phyloP scores from a whole-genome alignment of 2,797 vertebrate species.

The Sphaeramia orbicularis region DNA sequence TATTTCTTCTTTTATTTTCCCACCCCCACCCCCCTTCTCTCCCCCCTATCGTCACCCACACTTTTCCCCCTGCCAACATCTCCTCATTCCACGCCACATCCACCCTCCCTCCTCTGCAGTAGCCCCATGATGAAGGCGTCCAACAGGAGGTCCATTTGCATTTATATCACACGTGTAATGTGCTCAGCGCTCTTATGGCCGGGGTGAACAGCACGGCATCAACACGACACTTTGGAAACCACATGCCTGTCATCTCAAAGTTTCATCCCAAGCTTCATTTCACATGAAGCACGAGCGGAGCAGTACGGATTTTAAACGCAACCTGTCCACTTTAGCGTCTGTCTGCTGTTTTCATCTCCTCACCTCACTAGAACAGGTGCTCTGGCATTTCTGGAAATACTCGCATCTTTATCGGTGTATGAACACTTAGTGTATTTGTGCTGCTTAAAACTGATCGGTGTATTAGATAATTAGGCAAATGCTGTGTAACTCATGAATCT shows the following conservation, averaged over 20 bases:
- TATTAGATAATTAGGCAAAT: conserved; percentile 5
- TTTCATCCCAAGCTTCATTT: conserved; percentile 73
- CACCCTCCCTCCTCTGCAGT: conserved; percentile 4
- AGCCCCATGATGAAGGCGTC: conserved; percentile 40
- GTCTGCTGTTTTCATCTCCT: conserved; percentile 30
- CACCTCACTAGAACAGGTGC: background rate
- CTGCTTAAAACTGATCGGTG: background rate
- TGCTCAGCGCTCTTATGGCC: conserved; percentile 49
- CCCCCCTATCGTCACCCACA: conserved; percentile 56
- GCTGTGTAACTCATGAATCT: conserved; percentile 21
- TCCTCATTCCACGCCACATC: conserved; percentile 19
- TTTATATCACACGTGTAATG: conserved; percentile 79
- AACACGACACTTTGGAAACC: conserved; percentile 71
- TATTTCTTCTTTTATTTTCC: conserved; percentile 62
- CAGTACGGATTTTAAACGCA: conserved; percentile 49
- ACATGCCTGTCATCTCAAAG: conserved; percentile 63
- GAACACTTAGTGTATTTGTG: background rate
- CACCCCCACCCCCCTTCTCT: background rate
- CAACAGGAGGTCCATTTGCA: conserved; percentile 78
- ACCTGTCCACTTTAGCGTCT: conserved; percentile 43
- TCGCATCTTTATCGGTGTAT: background rate
- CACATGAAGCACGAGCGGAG: conserved; percentile 52
- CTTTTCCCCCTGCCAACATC: conserved; percentile 41
- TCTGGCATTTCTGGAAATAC: background rate
- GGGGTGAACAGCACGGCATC: conserved; percentile 59